Evolutionary conservation across 2,888 invertebrate genomes (phyloP).

Genomic region (Palloptera scutellata): DNA sequence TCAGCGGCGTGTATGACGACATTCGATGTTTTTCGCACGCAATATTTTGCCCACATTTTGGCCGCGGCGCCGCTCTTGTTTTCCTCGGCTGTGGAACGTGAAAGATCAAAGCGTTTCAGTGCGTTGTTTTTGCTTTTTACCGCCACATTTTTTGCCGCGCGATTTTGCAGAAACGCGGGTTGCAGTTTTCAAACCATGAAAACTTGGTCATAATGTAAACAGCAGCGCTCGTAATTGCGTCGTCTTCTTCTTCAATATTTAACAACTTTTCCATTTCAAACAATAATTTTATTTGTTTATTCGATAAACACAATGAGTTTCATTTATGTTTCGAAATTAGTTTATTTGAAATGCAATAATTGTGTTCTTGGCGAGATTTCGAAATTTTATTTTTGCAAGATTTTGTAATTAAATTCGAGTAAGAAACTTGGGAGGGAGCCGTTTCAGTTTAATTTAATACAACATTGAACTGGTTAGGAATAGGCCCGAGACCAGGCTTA

Average conservation of each 20-base stretch:
- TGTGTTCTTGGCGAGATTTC: too few relatives aligned
- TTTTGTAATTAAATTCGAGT: too few relatives aligned
- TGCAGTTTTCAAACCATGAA: conserved; percentile 17
- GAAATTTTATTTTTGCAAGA: too few relatives aligned
- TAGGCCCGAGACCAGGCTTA: too few relatives aligned
- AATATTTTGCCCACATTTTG: neutral
- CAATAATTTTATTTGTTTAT: too few relatives aligned
- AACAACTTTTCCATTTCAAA: too few relatives aligned
- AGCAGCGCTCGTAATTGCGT: conserved; percentile 3
- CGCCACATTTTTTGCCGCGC: neutral
- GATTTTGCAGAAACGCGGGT: conserved; percentile 4
- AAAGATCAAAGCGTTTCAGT: conserved; percentile 1
- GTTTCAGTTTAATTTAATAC: too few relatives aligned
- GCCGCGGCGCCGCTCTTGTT: conserved; percentile 9
- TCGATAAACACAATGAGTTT: too few relatives aligned
- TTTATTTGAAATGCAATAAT: too few relatives aligned
- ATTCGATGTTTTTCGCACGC: neutral
- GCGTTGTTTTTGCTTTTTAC: conserved; percentile 1
- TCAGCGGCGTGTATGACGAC: neutral
- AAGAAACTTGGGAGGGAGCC: too few relatives aligned
- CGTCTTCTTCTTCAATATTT: neutral
- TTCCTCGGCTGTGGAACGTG: neutral
- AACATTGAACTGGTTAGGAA: too few relatives aligned
- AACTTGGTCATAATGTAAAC: conserved; percentile 20
- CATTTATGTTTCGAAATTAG: too few relatives aligned